Evolutionary conservation across 2,888 invertebrate species (phyloP).

Genomic region (Tetropium fuscum): DNA sequence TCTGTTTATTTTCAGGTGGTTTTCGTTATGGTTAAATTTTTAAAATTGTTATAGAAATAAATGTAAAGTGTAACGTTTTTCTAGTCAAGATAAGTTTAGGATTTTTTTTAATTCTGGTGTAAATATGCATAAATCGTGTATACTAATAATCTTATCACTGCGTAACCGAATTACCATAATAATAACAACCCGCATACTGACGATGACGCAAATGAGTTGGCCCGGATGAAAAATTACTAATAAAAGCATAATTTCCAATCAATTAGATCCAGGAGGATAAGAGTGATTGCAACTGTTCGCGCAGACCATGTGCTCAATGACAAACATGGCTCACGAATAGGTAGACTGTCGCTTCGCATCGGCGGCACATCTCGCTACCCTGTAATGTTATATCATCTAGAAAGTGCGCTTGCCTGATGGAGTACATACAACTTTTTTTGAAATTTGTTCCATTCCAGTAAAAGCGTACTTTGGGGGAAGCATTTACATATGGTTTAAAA

Average conservation of each 20-base stretch:
- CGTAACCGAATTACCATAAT: neutral
- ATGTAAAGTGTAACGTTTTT: too few relatives aligned
- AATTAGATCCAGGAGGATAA: constrained; percentile 43
- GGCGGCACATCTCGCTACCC: neutral
- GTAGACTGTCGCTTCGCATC: neutral
- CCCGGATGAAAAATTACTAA: constrained; percentile 39
- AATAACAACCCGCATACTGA: neutral
- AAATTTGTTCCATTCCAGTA: constrained; percentile 31
- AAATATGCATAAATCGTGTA: too few relatives aligned
- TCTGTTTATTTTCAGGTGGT: too few relatives aligned
- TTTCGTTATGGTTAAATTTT: too few relatives aligned
- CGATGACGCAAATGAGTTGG: neutral
- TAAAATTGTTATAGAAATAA: too few relatives aligned
- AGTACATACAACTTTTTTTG: constrained; percentile 4
- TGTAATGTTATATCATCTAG: constrained; percentile 40
- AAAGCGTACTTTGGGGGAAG: neutral
- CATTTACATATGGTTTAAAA: too few relatives aligned
- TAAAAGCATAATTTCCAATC: constrained; percentile 48
- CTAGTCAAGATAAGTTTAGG: too few relatives aligned
- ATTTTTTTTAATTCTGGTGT: too few relatives aligned
- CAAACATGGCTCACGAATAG: constrained; percentile 28
- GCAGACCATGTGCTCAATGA: constrained; percentile 48
- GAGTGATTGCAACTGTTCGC: constrained; percentile 46
- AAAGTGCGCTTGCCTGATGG: constrained; percentile 48
- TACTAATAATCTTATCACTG: too few relatives aligned